Evolutionary conservation across 2,888 invertebrate genomes (phyloP).

Genomic region (Drosophila stalkeri): DNA sequence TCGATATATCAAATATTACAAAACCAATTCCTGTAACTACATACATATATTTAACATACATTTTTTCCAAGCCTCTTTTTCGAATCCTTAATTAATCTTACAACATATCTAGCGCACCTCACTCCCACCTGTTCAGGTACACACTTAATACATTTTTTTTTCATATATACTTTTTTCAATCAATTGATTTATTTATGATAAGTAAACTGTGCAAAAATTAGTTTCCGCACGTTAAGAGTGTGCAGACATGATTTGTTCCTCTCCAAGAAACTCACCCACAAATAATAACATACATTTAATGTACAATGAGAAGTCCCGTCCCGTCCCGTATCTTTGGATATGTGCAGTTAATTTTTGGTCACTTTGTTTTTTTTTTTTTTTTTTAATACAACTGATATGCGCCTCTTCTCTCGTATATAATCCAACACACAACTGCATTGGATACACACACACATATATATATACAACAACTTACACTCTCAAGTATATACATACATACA

Average conservation of each 20-base stretch:
- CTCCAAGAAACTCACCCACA: constrained; percentile 13
- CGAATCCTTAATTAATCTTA: constrained; percentile 27
- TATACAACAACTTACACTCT: constrained; percentile 26
- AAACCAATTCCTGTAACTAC: background rate
- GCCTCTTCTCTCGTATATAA: constrained; percentile 59
- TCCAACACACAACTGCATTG: constrained; percentile 33
- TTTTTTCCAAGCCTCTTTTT: constrained; percentile 24
- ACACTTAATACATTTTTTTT: constrained; percentile 19
- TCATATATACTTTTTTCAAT: constrained; percentile 2
- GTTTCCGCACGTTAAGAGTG: constrained; percentile 46
- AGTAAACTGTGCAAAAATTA: constrained; percentile 32
- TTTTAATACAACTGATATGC: constrained; percentile 63
- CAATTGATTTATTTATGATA: constrained; percentile 34
- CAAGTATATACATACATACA: constrained; percentile 25
- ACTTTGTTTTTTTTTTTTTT: constrained; percentile 63
- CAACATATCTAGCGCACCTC: constrained; percentile 36
- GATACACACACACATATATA: constrained; percentile 35
- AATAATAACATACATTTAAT: constrained; percentile 8
- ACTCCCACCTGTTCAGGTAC: constrained; percentile 30
- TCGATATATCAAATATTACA: constrained; percentile 1
- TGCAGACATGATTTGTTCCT: constrained; percentile 28
- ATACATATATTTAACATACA: constrained; percentile 41
- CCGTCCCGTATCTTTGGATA: constrained; percentile 62
- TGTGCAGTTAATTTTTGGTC: constrained; percentile 66
- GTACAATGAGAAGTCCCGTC: constrained; percentile 22